Evolutionary conservation across 23 tunicate species (phyloP), one percentile per base, ranked within the genome.

Genomic region (Ascidia mentula): DNA sequence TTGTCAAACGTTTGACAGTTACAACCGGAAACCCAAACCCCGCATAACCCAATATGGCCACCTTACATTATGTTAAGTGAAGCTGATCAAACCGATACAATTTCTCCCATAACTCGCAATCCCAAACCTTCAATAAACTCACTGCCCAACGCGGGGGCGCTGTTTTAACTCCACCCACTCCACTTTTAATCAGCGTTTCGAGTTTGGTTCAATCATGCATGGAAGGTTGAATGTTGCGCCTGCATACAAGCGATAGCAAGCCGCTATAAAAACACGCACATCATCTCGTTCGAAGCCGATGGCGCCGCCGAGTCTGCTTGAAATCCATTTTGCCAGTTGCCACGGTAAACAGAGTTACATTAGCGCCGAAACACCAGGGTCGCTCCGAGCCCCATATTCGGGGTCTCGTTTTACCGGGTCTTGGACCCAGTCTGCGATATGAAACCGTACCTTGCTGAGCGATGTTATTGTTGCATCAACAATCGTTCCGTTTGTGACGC

Each of bases 181-280:
- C 79, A 53, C 33, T 34, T 83, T 7, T 75, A 83, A 83, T 83
- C 81, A 83, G 76, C 80, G 59, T 40, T 38, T 74, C 20, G 76
- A 33, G 28, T 53, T 26, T 53, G n/a, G 65, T 53, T 30, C 12
- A 8, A 39, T 37, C 81, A 37, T 28, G 72, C 75, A 75, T 79
- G 75, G n/a, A 83, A 32, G 81, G 38, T 37, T n/a, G 8, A 38
- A 34, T 75, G 81, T 83, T 83, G 75, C 9, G 79, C 34, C 60
- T 65, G 74, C 45, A 34, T 40, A 83, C 87, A 83, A 82, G 38
- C 22, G 24, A 61, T 76, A 18, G 81, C 72, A 20, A 33, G 61
- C 59, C 65, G 59, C 77, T 83, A 83, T 75, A 75, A 83, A 83
- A 83, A 83, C 80, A 83, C 61, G 36, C 46, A 46, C 75, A 73